Conservation (phyloP, 2,113 vertebrate species). For the pig (Sus scrofa) region DNA sequence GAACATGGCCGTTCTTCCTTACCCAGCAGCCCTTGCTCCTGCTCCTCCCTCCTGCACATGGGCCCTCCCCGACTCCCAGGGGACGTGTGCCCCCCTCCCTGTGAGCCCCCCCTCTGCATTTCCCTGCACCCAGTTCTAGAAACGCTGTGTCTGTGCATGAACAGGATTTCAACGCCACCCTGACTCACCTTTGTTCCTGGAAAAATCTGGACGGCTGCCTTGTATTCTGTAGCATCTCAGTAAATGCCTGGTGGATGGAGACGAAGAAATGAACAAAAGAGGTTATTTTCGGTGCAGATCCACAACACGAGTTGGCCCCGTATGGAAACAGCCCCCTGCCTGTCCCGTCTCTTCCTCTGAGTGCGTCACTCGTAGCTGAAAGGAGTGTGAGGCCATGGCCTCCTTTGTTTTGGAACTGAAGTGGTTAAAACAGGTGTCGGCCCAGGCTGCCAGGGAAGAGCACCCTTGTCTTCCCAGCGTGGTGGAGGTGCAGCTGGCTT, state of each 20-base stretch:
- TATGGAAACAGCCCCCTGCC: neutral
- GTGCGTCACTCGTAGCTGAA: fast-evolving
- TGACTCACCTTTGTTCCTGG: neutral
- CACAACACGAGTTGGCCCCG: fast-evolving
- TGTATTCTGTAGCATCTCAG: fast-evolving
- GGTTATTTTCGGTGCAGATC: no score
- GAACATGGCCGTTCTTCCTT: neutral
- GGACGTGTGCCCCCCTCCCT: fast-evolving
- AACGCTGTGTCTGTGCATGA: fast-evolving
- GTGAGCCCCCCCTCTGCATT: fast-evolving
- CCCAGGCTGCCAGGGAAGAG: neutral
- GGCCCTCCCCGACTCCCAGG: fast-evolving
- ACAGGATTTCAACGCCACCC: no score
- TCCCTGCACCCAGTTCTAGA: fast-evolving
- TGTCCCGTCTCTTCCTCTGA: no score
- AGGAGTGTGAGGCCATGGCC: neutral
- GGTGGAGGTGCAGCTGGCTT: neutral
- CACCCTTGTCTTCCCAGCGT: neutral
- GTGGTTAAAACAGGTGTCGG: neutral
- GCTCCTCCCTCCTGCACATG: fast-evolving
- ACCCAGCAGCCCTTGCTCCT: neutral
- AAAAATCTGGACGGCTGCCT: neutral
- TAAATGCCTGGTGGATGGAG: neutral
- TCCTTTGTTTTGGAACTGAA: neutral
- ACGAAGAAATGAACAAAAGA: fast-evolving